Conservation (phyloP, 2,113 vertebrate species). For the Pomatorhinus ruficollis region DNA sequence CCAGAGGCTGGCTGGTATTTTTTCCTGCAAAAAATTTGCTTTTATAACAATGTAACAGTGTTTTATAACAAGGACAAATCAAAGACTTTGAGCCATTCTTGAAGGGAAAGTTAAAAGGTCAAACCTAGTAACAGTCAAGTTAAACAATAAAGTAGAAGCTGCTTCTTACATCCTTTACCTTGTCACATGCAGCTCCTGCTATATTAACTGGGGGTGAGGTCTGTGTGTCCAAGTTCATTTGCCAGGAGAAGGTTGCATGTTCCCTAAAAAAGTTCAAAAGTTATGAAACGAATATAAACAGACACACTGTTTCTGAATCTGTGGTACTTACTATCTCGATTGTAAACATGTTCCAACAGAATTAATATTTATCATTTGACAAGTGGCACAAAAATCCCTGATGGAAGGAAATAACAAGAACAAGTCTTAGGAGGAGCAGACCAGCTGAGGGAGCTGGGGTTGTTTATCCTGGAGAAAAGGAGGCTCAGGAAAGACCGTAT, state of each 20-base stretch:
- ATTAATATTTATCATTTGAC: not conserved
- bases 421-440: not conserved
- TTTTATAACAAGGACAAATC: constrained; percentile 9
- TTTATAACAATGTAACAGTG: not conserved
- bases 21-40: not conserved
- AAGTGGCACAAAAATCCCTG: not conserved
- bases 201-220: constrained; percentile 14
- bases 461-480: not conserved
- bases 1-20: not conserved
- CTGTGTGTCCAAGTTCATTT: not conserved
- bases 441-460: not conserved
- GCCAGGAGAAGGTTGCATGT: not conserved
- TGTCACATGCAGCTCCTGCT: not conserved
- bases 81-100: not conserved
- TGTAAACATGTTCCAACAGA: not conserved
- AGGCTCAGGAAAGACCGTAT: not conserved
- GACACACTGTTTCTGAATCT: not conserved
- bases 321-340: not conserved
- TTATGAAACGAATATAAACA: constrained; percentile 23
- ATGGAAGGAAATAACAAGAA: not conserved
- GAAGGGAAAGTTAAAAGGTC: constrained; percentile 42
- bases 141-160: constrained; percentile 57
- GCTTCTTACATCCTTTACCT: not conserved
- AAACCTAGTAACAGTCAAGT: constrained; percentile 22
- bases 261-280: not conserved